phyloP scores from a whole-genome alignment of 2,797 vertebrate genomes.

The Periophthalmus magnuspinnatus region DNA sequence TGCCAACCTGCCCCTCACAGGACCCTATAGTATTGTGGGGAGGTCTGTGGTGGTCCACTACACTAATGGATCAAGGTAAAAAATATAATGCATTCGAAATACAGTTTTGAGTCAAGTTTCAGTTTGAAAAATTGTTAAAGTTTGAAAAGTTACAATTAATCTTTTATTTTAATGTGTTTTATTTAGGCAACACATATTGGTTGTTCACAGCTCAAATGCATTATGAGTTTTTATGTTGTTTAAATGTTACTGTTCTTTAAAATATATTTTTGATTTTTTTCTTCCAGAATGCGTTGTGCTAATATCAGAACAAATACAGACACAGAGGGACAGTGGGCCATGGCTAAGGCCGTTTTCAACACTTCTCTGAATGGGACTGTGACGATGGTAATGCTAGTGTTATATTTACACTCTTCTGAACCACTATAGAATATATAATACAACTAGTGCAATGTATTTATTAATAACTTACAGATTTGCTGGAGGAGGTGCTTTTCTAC shows the following conservation, averaged over 20 bases:
- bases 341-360: conserved; percentile 70
- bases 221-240: background rate
- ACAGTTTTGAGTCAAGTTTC: background rate
- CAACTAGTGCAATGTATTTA: background rate
- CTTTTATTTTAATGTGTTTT: background rate
- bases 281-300: conserved; percentile 76
- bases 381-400: conserved; percentile 67
- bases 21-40: conserved; percentile 73
- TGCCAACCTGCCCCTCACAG: conserved; percentile 70
- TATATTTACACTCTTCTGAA: background rate
- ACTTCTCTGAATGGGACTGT: conserved; percentile 68
- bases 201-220: conserved; percentile 5
- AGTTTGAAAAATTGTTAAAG: background rate
- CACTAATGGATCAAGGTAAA: conserved; percentile 76
- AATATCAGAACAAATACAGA: conserved; percentile 54
- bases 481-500: too few relatives aligned
- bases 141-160: background rate
- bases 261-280: conserved; percentile 5
- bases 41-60: conserved; percentile 81
- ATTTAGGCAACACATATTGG: background rate
- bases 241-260: conserved; percentile 15
- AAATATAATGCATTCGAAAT: background rate
- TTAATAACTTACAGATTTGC: too few relatives aligned
- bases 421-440: background rate
- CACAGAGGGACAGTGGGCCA: conserved; percentile 60